Percentiles rank a stretch among this genome's conserved stretches.
These are phyloP conservation scores for Takifugu rubripes DNA, from an alignment of 2,797 vertebrate genomes.

Conservation along the genomic window DNA sequence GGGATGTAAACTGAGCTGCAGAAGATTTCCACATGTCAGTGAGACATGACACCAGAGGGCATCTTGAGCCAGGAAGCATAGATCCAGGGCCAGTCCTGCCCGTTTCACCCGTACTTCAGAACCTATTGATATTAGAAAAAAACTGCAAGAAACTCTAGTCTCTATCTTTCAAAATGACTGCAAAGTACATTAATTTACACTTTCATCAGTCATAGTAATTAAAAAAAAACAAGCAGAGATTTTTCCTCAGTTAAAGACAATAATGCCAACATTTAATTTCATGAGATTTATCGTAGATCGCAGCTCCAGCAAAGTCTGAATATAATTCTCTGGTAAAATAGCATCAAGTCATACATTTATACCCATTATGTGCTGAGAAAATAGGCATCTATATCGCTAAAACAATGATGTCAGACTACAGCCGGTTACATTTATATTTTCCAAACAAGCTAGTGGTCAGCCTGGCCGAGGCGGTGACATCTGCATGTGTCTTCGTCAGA, in stretches of 20 bases:
- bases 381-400: slow-evolving; percentile 59
- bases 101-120: slow-evolving; percentile 59
- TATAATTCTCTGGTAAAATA: slow-evolving; percentile 51
- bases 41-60: slow-evolving; percentile 65
- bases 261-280: slow-evolving; percentile 7
- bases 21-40: slow-evolving; percentile 62
- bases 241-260: slow-evolving; percentile 8
- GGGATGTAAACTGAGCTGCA: slow-evolving; percentile 58
- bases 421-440: slow-evolving; percentile 70
- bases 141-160: slow-evolving; percentile 13
- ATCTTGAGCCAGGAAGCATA: slow-evolving; percentile 63
- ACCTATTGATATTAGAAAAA: slow-evolving; percentile 73
- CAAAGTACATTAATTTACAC: neutral
- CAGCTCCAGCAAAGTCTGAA: slow-evolving; percentile 16
- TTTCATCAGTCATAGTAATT: neutral
- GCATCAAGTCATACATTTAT: slow-evolving; percentile 65
- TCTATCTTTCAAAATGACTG: slow-evolving; percentile 30
- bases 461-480: slow-evolving; percentile 66
- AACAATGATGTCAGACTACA: slow-evolving; percentile 69
- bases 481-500: slow-evolving; percentile 60
- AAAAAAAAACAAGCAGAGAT: neutral
- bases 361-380: slow-evolving; percentile 62
- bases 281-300: slow-evolving; percentile 12
- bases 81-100: slow-evolving; percentile 46
- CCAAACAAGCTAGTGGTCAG: slow-evolving; percentile 57